Evolutionary conservation across 2,113 vertebrate genomes (phyloP).

Genomic region (Struthio camelus): DNA sequence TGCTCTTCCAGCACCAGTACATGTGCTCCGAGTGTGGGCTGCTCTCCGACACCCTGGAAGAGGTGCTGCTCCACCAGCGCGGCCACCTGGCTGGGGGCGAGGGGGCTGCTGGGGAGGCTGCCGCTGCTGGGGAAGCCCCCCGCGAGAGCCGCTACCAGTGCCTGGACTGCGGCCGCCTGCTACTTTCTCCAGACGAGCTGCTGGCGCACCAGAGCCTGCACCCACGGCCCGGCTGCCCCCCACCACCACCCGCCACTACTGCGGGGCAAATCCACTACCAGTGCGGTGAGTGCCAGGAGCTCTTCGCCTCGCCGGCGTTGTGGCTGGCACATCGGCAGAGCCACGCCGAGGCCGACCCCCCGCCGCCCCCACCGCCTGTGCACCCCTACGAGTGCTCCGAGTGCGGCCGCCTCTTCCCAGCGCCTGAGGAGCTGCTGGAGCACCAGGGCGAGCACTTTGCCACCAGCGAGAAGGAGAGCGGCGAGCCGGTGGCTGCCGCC

Average conservation of each 20-base stretch:
- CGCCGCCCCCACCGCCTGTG: slow-evolving; percentile 41
- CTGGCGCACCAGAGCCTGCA: slow-evolving; percentile 89
- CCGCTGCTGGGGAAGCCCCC: neutral
- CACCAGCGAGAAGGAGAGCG: slow-evolving; percentile 84
- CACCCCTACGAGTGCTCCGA: slow-evolving; percentile 91
- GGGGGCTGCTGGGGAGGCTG: too few species aligned
- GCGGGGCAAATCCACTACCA: slow-evolving; percentile 86
- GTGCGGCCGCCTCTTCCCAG: slow-evolving; percentile 85
- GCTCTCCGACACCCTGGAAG: slow-evolving; percentile 87
- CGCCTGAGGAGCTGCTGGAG: slow-evolving; percentile 88
- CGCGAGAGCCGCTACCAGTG: slow-evolving; percentile 85
- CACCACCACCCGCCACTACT: neutral
- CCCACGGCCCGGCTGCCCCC: slow-evolving; percentile 76
- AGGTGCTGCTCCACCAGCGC: slow-evolving; percentile 89
- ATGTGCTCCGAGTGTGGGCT: slow-evolving; percentile 91
- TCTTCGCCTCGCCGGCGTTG: slow-evolving; percentile 84
- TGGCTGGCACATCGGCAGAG: slow-evolving; percentile 86
- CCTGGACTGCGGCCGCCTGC: slow-evolving; percentile 84
- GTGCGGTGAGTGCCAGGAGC: slow-evolving; percentile 86
- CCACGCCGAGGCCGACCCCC: too few species aligned
- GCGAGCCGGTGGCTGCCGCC: slow-evolving; percentile 52
- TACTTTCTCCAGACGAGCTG: slow-evolving; percentile 83
- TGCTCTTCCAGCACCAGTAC: slow-evolving; percentile 87
- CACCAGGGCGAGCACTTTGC: slow-evolving; percentile 91
- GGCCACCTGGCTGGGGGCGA: slow-evolving; percentile 79